phyloP scores from a whole-genome alignment of 2,113 vertebrate species.

The Trematomus loennbergii region DNA sequence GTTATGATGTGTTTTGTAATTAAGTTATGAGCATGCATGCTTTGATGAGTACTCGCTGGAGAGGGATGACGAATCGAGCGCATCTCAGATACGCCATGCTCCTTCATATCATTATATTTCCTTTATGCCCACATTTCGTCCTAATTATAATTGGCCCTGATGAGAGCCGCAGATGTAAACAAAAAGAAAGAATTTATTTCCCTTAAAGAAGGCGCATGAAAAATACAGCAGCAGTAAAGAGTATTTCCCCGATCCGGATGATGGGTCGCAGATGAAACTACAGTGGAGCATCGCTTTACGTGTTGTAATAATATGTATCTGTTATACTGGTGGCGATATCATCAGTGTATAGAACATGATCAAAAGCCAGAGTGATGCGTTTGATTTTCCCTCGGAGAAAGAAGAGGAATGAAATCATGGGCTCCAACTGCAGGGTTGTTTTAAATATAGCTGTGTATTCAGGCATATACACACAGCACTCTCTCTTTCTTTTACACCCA shows the following conservation, averaged over 20 bases:
- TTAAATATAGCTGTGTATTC: constrained; percentile 43
- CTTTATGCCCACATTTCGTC: constrained; percentile 24
- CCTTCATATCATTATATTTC: constrained; percentile 50
- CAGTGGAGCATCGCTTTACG: constrained; percentile 6
- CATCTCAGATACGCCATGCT: constrained; percentile 42
- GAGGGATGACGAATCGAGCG: constrained; percentile 34
- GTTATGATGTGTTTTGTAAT: constrained; percentile 63
- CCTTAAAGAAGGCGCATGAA: not conserved
- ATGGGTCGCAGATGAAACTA: not conserved
- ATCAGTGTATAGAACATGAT: constrained; percentile 39
- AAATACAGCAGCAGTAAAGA: not conserved
- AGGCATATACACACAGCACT: constrained; percentile 46
- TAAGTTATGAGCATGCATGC: constrained; percentile 45
- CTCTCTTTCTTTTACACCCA: not conserved
- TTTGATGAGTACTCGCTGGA: constrained; percentile 56
- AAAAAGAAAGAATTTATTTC: constrained; percentile 12
- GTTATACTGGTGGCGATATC: constrained; percentile 29
- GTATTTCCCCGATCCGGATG: not conserved
- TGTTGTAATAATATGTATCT: constrained; percentile 46
- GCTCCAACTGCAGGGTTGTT: constrained; percentile 40
- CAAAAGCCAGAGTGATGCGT: constrained; percentile 60
- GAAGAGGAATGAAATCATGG: constrained; percentile 16
- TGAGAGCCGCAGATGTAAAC: constrained; percentile 19
- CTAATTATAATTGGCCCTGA: constrained; percentile 54
- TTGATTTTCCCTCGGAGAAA: constrained; percentile 57